These are phyloP conservation scores for Manduca sexta DNA, from an alignment of 1,140 invertebrate genomes.

Conservation along the genomic window DNA sequence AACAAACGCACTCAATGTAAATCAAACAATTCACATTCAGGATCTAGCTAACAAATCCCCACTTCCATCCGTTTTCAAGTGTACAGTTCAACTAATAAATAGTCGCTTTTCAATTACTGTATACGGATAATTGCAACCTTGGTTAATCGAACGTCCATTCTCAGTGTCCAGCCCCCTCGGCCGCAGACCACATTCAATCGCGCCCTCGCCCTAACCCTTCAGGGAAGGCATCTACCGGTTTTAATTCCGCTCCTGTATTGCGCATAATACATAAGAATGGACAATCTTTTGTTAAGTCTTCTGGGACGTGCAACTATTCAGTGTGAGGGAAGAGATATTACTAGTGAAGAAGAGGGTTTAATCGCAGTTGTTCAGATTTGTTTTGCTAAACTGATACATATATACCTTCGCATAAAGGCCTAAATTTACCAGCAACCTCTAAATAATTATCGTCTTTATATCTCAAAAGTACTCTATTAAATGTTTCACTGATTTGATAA, in stretches of 20 bases:
- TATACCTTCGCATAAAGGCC: too few relatives aligned
- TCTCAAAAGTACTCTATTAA: too few relatives aligned
- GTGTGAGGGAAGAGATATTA: not conserved
- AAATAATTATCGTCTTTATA: too few relatives aligned
- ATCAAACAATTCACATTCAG: too few relatives aligned
- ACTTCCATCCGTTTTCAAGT: not conserved
- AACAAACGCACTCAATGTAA: too few relatives aligned
- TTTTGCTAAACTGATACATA: too few relatives aligned
- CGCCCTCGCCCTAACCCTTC: conserved; percentile 42
- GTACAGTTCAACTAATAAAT: not conserved
- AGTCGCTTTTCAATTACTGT: conserved; percentile 9
- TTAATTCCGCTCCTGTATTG: conserved; percentile 40
- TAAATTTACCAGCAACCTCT: too few relatives aligned
- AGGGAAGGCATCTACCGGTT: conserved; percentile 33
- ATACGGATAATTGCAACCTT: conserved; percentile 20
- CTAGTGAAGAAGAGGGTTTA: too few relatives aligned
- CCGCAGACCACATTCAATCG: conserved; percentile 56
- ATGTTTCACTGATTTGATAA: too few relatives aligned
- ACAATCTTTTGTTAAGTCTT: conserved; percentile 10
- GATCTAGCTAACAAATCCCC: not conserved
- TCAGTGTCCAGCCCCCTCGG: conserved; percentile 27
- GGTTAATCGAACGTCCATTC: conserved; percentile 44
- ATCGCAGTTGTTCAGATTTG: too few relatives aligned
- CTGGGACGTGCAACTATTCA: not conserved
- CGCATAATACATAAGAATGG: conserved; percentile 29